These are phyloP conservation scores for Pycnonotus jocosus DNA, from an alignment of 2,113 vertebrate species.

Conservation along the genomic window DNA sequence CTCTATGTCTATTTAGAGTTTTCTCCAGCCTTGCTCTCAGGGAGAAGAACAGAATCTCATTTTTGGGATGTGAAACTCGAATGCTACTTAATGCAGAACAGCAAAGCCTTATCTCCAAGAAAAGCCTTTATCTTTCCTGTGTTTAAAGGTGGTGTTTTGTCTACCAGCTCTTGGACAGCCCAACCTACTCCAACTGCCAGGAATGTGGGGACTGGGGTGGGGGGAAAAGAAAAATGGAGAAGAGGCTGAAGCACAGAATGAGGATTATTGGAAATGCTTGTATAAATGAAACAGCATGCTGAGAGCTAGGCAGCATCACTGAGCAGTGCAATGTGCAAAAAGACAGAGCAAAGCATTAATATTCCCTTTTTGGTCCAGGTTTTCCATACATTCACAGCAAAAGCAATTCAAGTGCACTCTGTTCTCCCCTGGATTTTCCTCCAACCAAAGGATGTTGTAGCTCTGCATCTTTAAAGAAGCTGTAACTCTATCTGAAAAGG, in stretches of 20 bases:
- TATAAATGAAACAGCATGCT: neutral
- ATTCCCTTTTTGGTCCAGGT: constrained; percentile 17
- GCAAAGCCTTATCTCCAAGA: neutral
- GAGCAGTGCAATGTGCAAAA: constrained; percentile 2
- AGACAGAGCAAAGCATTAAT: neutral
- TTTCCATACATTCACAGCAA: neutral
- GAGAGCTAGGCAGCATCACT: constrained; percentile 10
- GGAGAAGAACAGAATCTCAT: neutral
- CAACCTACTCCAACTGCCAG: neutral
- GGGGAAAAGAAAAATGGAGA: neutral
- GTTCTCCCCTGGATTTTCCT: neutral
- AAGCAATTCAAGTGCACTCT: neutral
- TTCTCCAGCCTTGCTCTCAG: neutral
- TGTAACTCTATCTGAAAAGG: neutral
- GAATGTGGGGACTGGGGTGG: neutral
- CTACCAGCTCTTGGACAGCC: neutral
- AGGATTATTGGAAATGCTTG: constrained; percentile 6
- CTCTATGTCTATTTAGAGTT: neutral
- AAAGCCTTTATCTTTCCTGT: neutral
- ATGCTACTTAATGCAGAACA: neutral
- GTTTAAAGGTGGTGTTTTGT: neutral
- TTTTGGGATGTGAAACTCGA: neutral
- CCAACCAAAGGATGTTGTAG: neutral
- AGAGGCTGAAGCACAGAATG: neutral
- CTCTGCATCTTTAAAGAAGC: neutral